These are phyloP conservation scores for Steinernema khuongi DNA, from an alignment of 1,140 invertebrate species.

Conservation along the genomic window DNA sequence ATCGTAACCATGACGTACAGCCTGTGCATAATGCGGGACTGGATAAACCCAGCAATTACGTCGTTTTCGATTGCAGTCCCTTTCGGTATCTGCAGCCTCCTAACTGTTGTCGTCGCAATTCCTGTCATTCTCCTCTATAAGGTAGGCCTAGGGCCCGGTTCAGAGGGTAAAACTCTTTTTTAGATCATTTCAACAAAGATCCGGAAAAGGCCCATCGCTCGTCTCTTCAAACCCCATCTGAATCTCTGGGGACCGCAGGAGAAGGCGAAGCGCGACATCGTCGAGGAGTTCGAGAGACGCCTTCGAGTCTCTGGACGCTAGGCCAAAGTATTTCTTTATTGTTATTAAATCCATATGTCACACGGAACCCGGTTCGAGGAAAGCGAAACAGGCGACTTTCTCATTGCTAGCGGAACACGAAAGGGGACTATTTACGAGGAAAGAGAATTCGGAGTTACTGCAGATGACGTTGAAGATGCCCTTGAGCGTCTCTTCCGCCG, in stretches of 20 bases:
- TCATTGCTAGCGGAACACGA: not conserved
- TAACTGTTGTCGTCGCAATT: not conserved
- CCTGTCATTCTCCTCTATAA: not conserved
- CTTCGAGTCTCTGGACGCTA: no score
- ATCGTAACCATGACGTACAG: not conserved
- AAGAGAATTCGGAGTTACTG: not conserved
- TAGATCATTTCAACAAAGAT: not conserved
- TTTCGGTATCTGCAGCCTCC: not conserved
- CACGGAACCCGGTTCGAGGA: not conserved
- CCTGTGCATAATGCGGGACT: not conserved
- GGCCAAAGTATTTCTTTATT: no score
- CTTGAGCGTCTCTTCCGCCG: not conserved
- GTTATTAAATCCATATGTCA: no score
- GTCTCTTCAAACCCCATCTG: slow-evolving; percentile 2
- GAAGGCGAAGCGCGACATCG: not conserved
- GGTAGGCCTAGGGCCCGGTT: not conserved
- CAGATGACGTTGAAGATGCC: slow-evolving; percentile 3
- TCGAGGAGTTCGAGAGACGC: not conserved
- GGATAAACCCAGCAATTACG: not conserved
- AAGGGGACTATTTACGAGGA: not conserved
- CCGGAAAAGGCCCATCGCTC: not conserved
- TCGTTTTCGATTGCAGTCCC: not conserved
- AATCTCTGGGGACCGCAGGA: not conserved
- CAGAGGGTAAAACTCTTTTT: not conserved
- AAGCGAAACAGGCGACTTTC: not conserved